phyloP scores from a whole-genome alignment of 1,140 invertebrate species.

The Apis laboriosa region DNA sequence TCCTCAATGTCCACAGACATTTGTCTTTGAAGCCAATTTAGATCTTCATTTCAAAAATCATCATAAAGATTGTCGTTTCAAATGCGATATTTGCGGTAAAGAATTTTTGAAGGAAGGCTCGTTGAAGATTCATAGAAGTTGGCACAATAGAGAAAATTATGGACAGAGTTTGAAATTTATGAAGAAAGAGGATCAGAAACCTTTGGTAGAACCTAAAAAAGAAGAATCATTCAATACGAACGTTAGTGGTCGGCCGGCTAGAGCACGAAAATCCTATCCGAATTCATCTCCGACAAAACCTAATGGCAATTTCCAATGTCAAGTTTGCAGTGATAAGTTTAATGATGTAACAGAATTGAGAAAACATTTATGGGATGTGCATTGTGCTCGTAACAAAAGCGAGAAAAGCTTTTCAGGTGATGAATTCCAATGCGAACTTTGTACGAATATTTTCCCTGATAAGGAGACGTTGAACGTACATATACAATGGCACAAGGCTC shows the following conservation, averaged over 20 bases:
- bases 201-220: background rate
- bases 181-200: slow-evolving; percentile 3
- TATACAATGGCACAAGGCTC: slow-evolving; percentile 80
- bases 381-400: slow-evolving; percentile 73
- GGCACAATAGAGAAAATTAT: slow-evolving; percentile 77
- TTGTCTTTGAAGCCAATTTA: slow-evolving; percentile 71
- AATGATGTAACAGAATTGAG: slow-evolving; percentile 71
- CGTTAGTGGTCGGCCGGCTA: slow-evolving; percentile 64
- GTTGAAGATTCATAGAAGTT: slow-evolving; percentile 83
- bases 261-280: slow-evolving; percentile 75
- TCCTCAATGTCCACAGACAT: slow-evolving; percentile 71
- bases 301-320: slow-evolving; percentile 69
- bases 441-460: slow-evolving; percentile 83
- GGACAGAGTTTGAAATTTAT: slow-evolving; percentile 16
- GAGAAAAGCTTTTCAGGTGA: slow-evolving; percentile 73
- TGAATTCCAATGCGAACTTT: slow-evolving; percentile 83
- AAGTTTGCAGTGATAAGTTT: slow-evolving; percentile 77
- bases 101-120: slow-evolving; percentile 79
- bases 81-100: slow-evolving; percentile 84
- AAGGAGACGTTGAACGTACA: slow-evolving; percentile 81
- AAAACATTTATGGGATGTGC: slow-evolving; percentile 78
- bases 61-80: slow-evolving; percentile 75
- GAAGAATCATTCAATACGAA: background rate
- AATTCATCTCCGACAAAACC: slow-evolving; percentile 53
- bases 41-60: slow-evolving; percentile 69